phyloP scores from a whole-genome alignment of 1,140 invertebrate species.

The Drosophila takahashii region DNA sequence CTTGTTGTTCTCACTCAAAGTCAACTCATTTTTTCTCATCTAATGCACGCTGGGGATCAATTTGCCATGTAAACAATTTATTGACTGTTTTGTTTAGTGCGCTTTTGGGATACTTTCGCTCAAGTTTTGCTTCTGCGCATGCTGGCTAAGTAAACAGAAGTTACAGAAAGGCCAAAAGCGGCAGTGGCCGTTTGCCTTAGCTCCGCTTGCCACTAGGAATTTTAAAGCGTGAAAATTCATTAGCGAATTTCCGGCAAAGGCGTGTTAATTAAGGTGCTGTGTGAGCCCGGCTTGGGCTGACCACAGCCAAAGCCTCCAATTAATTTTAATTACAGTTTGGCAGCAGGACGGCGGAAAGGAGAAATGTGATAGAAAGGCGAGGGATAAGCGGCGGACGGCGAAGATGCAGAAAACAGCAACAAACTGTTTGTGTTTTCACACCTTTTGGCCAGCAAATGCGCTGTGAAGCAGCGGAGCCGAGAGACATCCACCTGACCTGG shows the following conservation, averaged over 20 bases:
- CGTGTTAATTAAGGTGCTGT: constrained; percentile 69
- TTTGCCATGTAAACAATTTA: constrained; percentile 84
- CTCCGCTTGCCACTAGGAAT: constrained; percentile 28
- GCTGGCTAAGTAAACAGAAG: constrained; percentile 43
- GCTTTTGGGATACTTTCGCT: constrained; percentile 75
- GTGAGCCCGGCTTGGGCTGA: constrained; percentile 39
- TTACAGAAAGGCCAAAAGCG: background rate
- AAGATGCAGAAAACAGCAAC: constrained; percentile 60
- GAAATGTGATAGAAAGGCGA: constrained; percentile 19
- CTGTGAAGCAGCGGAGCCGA: constrained; percentile 40
- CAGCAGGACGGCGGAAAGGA: constrained; percentile 15
- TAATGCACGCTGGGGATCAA: constrained; percentile 83
- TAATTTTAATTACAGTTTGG: constrained; percentile 81
- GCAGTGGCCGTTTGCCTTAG: constrained; percentile 23
- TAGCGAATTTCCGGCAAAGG: constrained; percentile 37
- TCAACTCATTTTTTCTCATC: constrained; percentile 83
- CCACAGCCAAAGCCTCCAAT: constrained; percentile 72
- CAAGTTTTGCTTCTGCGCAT: constrained; percentile 55
- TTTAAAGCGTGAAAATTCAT: constrained; percentile 70
- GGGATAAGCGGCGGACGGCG: constrained; percentile 47
- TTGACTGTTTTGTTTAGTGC: constrained; percentile 81
- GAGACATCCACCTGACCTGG: constrained; percentile 53
- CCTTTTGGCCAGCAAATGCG: constrained; percentile 76
- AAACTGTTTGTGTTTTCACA: constrained; percentile 82
- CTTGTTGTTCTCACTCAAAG: constrained; percentile 65